Conservation (phyloP, 2,113 vertebrate species). For the Oncorhynchus tshawytscha region DNA sequence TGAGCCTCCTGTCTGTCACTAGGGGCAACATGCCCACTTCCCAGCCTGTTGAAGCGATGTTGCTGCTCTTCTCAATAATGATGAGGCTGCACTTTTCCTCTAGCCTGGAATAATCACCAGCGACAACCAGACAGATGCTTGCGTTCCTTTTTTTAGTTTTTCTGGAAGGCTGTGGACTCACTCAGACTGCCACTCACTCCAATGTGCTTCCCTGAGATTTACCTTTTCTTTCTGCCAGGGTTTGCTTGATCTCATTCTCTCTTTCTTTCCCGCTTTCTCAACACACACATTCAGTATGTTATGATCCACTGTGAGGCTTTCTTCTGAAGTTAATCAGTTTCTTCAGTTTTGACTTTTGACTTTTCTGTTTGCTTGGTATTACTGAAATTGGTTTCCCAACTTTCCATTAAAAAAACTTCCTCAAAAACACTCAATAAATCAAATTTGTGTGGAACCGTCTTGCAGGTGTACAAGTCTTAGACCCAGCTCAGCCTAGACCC, state of each 20-base stretch:
- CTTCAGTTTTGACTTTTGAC: slow-evolving; percentile 13
- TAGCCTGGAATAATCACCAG: slow-evolving; percentile 43
- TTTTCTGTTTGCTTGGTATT: slow-evolving; percentile 24
- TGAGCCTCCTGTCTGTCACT: not conserved
- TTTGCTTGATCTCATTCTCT: not conserved
- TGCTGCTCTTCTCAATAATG: not conserved
- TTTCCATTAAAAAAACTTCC: not conserved
- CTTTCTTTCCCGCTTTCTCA: not conserved
- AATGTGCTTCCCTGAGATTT: not conserved
- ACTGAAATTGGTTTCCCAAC: slow-evolving; percentile 30
- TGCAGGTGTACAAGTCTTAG: too few relatives aligned
- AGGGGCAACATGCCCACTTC: slow-evolving; percentile 6
- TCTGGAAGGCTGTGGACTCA: not conserved
- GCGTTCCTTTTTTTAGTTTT: too few relatives aligned
- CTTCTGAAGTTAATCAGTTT: slow-evolving; percentile 34
- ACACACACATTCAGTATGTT: slow-evolving; percentile 10
- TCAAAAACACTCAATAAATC: not conserved
- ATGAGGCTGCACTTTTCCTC: slow-evolving; percentile 37
- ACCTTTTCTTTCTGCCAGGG: slow-evolving; percentile 11
- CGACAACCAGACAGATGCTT: slow-evolving; percentile 45
- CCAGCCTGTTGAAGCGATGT: not conserved
- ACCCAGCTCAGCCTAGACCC: too few relatives aligned
- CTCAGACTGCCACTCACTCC: not conserved
- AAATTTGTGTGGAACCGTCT: too few relatives aligned
- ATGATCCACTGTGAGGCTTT: slow-evolving; percentile 34